phyloP scores from a whole-genome alignment of 2,797 vertebrate species.

The Sphaeramia orbicularis region DNA sequence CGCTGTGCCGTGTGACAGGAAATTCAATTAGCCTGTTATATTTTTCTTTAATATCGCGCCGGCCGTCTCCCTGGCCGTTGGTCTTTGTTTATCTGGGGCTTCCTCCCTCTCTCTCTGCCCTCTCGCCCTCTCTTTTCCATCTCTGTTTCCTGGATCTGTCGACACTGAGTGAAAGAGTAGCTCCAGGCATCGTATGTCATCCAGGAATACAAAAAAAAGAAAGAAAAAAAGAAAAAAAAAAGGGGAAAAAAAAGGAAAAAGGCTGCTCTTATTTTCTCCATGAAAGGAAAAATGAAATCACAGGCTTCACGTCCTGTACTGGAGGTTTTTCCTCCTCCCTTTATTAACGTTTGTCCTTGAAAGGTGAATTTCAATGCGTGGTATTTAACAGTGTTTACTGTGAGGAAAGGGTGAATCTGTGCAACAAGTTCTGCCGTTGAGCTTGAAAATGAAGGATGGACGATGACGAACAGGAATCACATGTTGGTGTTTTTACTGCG shows the following conservation, averaged over 20 bases:
- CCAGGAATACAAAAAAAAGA: constrained; percentile 51
- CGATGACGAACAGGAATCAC: no score
- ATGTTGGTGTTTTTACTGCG: no score
- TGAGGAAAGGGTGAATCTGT: neutral
- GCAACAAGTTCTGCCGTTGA: no score
- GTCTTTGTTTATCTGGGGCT: neutral
- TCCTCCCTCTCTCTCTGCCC: constrained; percentile 11
- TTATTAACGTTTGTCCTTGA: constrained; percentile 32
- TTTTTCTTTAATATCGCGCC: constrained; percentile 35
- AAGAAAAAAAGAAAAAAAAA: no score
- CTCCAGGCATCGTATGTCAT: constrained; percentile 47
- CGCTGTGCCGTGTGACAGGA: constrained; percentile 57
- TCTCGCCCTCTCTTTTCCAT: constrained; percentile 32
- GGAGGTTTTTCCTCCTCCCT: constrained; percentile 9
- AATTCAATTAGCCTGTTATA: constrained; percentile 65
- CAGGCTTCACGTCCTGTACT: constrained; percentile 11
- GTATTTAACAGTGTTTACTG: neutral
- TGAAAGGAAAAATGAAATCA: constrained; percentile 46
- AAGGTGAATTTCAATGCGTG: constrained; percentile 12
- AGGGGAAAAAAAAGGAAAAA: constrained; percentile 1
- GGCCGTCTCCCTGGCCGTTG: constrained; percentile 13
- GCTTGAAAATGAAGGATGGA: no score
- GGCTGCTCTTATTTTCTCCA: constrained; percentile 32
- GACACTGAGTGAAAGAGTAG: constrained; percentile 38
- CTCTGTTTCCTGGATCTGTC: constrained; percentile 43